Conservation (phyloP, 1,140 invertebrate genomes). For the Brachionus rubens region DNA sequence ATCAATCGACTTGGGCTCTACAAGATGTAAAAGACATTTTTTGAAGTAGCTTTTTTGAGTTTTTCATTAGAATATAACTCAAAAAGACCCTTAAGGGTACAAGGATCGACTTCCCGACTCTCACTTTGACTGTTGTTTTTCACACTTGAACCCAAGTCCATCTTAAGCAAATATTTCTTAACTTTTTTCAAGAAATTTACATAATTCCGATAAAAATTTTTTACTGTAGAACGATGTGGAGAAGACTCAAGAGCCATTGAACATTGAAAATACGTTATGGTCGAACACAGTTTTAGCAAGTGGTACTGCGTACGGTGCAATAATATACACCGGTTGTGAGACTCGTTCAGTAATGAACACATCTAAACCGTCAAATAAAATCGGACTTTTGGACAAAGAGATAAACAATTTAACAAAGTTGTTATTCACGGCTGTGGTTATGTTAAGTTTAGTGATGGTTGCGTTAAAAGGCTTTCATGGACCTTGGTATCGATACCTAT, state of each 20-base stretch:
- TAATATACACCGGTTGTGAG: constrained; percentile 94
- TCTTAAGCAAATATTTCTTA: too few relatives aligned
- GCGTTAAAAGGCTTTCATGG: constrained; percentile 83
- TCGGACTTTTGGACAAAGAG: constrained; percentile 88
- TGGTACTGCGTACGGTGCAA: constrained; percentile 81
- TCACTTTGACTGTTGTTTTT: too few relatives aligned
- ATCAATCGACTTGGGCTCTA: too few relatives aligned
- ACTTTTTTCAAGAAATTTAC: too few relatives aligned
- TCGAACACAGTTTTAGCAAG: constrained; percentile 95
- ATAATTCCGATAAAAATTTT: constrained; percentile 37
- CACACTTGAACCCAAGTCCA: too few relatives aligned
- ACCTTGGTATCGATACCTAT: constrained; percentile 93
- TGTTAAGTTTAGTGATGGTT: constrained; percentile 89
- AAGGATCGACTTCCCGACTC: too few relatives aligned
- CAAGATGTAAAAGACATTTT: too few relatives aligned
- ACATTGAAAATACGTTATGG: constrained; percentile 96
- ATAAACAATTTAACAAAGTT: constrained; percentile 93
- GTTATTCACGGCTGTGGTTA: constrained; percentile 84
- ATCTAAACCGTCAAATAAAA: constrained; percentile 85
- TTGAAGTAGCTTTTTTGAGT: too few relatives aligned
- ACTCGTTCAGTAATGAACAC: constrained; percentile 98
- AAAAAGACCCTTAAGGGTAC: too few relatives aligned
- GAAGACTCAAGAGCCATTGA: constrained; percentile 72
- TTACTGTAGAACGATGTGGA: constrained; percentile 51
- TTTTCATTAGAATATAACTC: not conserved